These are phyloP conservation scores for Myodes glareolus DNA, from an alignment of 2,113 vertebrate genomes.

Conservation along the genomic window DNA sequence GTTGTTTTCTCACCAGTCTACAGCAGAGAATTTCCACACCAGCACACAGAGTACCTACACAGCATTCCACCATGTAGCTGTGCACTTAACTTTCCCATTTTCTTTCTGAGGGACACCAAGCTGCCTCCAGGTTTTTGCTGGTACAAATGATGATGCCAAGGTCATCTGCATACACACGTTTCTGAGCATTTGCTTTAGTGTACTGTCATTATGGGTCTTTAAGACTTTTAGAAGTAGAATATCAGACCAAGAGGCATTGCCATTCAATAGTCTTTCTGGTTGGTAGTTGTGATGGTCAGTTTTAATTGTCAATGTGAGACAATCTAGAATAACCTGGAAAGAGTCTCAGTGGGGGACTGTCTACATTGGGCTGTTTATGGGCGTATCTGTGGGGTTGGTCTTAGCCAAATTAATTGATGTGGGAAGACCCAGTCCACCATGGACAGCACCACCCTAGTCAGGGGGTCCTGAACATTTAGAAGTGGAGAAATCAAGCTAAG, in stretches of 20 bases:
- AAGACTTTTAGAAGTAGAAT: background rate
- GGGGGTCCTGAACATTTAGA: no score
- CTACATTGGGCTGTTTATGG: background rate
- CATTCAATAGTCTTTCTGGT: rapidly evolving
- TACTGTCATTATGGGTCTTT: background rate
- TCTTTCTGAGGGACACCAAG: background rate
- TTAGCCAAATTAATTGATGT: background rate
- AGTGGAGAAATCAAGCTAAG: background rate
- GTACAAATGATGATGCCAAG: background rate
- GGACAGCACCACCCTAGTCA: background rate
- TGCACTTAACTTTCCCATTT: background rate
- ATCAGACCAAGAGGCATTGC: background rate
- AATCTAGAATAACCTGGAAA: background rate
- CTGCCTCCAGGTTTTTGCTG: background rate
- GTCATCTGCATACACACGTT: rapidly evolving
- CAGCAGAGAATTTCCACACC: background rate
- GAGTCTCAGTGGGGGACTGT: background rate
- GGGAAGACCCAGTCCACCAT: background rate
- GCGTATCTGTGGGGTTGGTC: background rate
- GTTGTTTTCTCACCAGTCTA: background rate
- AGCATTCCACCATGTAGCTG: no score
- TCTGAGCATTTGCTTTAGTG: background rate
- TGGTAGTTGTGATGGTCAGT: background rate
- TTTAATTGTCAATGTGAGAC: background rate
- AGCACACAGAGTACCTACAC: no score